phyloP scores from a whole-genome alignment of 2,113 vertebrate genomes.

The Myxocyprinus asiaticus region DNA sequence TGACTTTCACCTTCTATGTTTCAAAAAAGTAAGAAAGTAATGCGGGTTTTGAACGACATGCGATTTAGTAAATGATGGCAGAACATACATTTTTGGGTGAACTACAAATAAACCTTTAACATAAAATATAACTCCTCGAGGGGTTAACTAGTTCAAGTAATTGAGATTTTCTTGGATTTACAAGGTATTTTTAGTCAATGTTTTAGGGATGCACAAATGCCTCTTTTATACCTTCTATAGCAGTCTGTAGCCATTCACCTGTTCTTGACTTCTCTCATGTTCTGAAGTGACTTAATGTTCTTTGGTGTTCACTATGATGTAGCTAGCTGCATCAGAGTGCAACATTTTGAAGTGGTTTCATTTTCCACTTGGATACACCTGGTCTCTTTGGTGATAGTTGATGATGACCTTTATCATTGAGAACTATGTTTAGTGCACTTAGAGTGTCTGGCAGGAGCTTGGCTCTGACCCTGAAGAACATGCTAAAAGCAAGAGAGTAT shows the following conservation, averaged over 20 bases:
- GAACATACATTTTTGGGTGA: too few species aligned
- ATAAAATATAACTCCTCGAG: too few species aligned
- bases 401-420: conserved; percentile 44
- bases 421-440: conserved; percentile 9
- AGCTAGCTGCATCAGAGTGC: background rate
- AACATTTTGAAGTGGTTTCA: conserved; percentile 5
- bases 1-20: too few species aligned
- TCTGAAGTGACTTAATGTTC: background rate
- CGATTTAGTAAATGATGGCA: too few species aligned
- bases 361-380: conserved; percentile 23
- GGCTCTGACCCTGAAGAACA: conserved; percentile 23
- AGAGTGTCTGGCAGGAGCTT: background rate
- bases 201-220: too few species aligned
- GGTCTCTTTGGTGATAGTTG: conserved; percentile 28
- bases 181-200: too few species aligned
- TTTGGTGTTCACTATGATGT: too few species aligned
- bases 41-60: too few species aligned
- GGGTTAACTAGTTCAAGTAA: too few species aligned
- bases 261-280: background rate
- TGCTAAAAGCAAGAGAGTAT: conserved; percentile 37
- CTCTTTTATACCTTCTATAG: background rate
- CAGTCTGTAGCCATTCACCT: background rate
- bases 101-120: too few species aligned
- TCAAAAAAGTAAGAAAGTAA: too few species aligned
- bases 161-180: too few species aligned